A percentile compares a stretch with the other conserved stretches of the same genome.
These are phyloP conservation scores for Capreolus pygargus DNA, from an alignment of 2,113 vertebrate genomes.

Conservation along the genomic window DNA sequence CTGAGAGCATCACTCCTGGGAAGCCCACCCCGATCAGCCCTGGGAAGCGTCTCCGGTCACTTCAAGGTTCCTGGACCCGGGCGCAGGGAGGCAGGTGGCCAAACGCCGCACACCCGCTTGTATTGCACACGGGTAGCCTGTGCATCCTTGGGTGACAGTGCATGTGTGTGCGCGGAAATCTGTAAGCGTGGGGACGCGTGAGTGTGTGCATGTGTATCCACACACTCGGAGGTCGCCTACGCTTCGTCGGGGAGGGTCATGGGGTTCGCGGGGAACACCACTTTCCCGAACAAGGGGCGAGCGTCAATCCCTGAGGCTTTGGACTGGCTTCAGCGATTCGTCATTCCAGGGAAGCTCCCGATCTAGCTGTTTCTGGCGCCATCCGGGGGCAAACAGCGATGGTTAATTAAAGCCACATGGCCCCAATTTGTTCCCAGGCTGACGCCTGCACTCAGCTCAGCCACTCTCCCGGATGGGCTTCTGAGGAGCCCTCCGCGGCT, in stretches of 20 bases:
- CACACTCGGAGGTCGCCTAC: neutral
- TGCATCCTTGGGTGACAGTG: neutral
- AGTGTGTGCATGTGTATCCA: neutral
- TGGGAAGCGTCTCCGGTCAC: neutral
- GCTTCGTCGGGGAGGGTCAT: neutral
- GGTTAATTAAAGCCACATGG: constrained; percentile 70
- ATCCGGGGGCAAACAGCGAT: constrained; percentile 6
- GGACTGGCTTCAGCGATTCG: neutral
- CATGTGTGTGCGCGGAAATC: neutral
- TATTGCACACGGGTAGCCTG: neutral
- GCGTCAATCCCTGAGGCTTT: neutral
- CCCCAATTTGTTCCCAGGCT: constrained; percentile 7
- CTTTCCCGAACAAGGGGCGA: neutral
- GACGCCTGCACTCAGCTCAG: neutral
- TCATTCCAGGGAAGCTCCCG: neutral
- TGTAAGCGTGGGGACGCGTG: neutral
- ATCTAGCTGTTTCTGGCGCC: constrained; percentile 48
- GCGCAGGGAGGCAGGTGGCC: neutral
- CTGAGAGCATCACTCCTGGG: neutral
- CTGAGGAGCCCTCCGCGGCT: neutral
- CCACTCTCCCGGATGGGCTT: neutral
- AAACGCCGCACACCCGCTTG: neutral
- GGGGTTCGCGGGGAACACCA: neutral
- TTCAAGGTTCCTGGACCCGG: neutral
- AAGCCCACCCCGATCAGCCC: neutral